Base-by-base conservation (phyloP, 2,888 invertebrate species). In the Gari tellinella region DNA sequence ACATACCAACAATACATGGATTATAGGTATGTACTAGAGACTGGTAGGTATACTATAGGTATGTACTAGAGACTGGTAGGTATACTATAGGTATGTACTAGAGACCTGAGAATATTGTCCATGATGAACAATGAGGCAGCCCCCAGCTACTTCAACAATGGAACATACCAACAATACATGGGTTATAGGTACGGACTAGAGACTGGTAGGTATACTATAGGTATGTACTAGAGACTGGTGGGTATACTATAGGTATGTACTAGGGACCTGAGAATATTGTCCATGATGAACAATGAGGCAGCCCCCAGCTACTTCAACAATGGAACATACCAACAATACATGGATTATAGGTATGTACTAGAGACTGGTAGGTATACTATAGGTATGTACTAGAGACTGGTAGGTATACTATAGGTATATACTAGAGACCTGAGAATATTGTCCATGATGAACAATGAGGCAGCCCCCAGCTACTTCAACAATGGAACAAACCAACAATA, bases 41-140 rank as follows among this genome's bases (percentile, higher is more conserved):
- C n/a, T n/a, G n/a, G n/a, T n/a, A n/a, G n/a, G n/a, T n/a, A n/a
- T n/a, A n/a, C n/a, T n/a, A n/a, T n/a, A n/a, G n/a, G n/a, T n/a
- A n/a, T n/a, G n/a, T n/a, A n/a, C n/a, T n/a, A n/a, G n/a, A n/a
- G n/a, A n/a, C n/a, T n/a, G n/a, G n/a, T n/a, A n/a, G n/a, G n/a
- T n/a, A n/a, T n/a, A n/a, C n/a, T n/a, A n/a, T n/a, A n/a, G n/a
- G n/a, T n/a, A n/a, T n/a, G n/a, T n/a, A n/a, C n/a, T n/a, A n/a
- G n/a, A 0, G 94, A 95, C 84, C 92, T 97, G 26, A 94, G 94
- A 85, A 95, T 95, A 89, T 92, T 97, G 0, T 96, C 96, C 17
- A 93, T 96, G 67, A 96, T 97, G 96, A 96, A 96, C 21, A 97
- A 97, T 92, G 94, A 95, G 0, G 96, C 96, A 0, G 95, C 95